Percentiles rank a stretch among this genome's conserved stretches.
phyloP scores from a whole-genome alignment of 2,888 invertebrate genomes.

The Drosophila lutescens region DNA sequence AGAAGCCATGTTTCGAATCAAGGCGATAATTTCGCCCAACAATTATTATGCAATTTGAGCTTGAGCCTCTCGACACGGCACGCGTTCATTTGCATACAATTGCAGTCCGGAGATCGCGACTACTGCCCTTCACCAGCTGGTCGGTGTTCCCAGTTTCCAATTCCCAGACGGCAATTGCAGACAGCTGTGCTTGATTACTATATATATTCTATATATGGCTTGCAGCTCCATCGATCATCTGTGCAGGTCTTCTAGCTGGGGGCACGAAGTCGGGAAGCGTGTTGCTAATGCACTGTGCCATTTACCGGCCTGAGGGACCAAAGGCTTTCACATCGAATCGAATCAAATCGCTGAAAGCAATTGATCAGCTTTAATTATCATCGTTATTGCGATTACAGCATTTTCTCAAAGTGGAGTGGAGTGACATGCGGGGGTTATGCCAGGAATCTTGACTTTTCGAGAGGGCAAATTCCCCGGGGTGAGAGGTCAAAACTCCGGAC shows the following conservation, averaged over 20 bases:
- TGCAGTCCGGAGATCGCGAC: slow-evolving; percentile 37
- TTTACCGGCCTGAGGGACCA: slow-evolving; percentile 10
- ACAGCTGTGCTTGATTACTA: slow-evolving; percentile 23
- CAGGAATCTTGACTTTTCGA: slow-evolving; percentile 22
- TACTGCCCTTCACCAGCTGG: slow-evolving; percentile 50
- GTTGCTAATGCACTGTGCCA: slow-evolving; percentile 36
- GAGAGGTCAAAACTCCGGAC: slow-evolving; percentile 28
- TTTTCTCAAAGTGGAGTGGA: slow-evolving; percentile 14
- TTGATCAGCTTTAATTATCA: slow-evolving; percentile 68
- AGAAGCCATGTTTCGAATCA: slow-evolving; percentile 32
- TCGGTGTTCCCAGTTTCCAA: slow-evolving; percentile 31
- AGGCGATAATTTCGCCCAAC: slow-evolving; percentile 14
- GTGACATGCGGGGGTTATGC: slow-evolving; percentile 19
- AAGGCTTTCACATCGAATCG: slow-evolving; percentile 23
- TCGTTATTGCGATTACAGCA: slow-evolving; percentile 19
- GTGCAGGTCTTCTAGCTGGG: slow-evolving; percentile 45
- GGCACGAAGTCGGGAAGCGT: slow-evolving; percentile 52
- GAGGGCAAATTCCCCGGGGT: slow-evolving; percentile 38
- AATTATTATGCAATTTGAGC: slow-evolving; percentile 70
- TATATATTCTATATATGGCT: neutral
- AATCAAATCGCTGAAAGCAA: slow-evolving; percentile 52
- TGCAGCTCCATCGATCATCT: slow-evolving; percentile 35
- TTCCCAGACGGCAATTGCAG: slow-evolving; percentile 44
- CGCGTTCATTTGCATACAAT: slow-evolving; percentile 79
- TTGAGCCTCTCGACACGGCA: slow-evolving; percentile 51